Base-by-base conservation (phyloP, 1,140 invertebrate genomes). In the Anagrus nilaparvatae region DNA sequence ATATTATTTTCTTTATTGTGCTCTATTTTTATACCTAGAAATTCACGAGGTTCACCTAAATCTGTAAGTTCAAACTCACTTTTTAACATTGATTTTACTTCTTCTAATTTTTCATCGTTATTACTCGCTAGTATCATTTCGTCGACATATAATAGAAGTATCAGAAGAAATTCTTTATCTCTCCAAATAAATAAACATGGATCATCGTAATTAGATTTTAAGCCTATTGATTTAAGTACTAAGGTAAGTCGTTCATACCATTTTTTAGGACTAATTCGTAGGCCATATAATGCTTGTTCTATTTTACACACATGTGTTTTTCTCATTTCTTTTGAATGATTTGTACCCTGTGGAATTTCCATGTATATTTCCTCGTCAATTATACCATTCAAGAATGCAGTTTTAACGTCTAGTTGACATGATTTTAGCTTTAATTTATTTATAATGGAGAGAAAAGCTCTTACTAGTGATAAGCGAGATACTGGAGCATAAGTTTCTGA, bases 311-410 rank as follows among this genome's bases (percentile, higher is more conserved):
- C 53, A 25, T 25, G 5, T 35, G 14, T 18, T 16, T n/a, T n/a
- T n/a, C 19, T 6, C 7, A 12, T 20, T 35, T 7, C 30, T 5
- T 23, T 40, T 10, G 20, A 30, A 27, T 38, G 17, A 40, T 36
- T 16, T 23, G 37, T 33, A 24, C 44, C 53, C 10, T 51, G 36
- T 10, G 61, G 59, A 37, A 53, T 53, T 38, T 53, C 44, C 60
- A 68, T 65, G 34, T 63, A 67, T 5, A 70, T 58, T 9, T 67
- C 58, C 46, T 58, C 56, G 9, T 58, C 38, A 7, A 65, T n/a
- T 42, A 10, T 35, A 5, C 56, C 55, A 30, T 64, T 46, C 1
- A 65, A 36, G 43, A 59, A 67, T 4, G 61, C 60, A 7, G 56
- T 65, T 32, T 50, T 54, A 0, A 65, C 53, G 45, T 65, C 65